These are phyloP conservation scores for Pocillopora grandis DNA, from an alignment of 92 coral and sea anemone species.

Conservation along the genomic window DNA sequence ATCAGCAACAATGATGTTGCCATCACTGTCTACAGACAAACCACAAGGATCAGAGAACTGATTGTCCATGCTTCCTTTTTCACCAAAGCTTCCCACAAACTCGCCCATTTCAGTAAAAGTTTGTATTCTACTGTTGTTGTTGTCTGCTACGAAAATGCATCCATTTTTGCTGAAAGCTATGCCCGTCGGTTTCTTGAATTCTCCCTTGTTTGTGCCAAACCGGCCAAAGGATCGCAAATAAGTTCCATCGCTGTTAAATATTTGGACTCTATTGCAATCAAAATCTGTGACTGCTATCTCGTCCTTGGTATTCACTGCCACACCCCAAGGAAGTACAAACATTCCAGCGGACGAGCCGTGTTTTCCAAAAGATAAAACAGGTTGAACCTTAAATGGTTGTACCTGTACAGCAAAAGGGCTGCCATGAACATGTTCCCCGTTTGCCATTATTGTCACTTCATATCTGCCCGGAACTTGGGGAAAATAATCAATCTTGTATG, in stretches of 20 bases:
- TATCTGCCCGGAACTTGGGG: too few relatives aligned
- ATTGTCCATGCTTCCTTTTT: neutral
- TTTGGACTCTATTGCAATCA: neutral
- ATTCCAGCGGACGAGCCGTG: neutral
- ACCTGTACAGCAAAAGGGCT: too few relatives aligned
- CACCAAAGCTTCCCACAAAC: too few relatives aligned
- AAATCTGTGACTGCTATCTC: neutral
- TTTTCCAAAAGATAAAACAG: neutral
- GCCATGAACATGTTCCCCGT: too few relatives aligned
- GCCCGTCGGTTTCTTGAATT: neutral
- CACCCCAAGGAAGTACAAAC: neutral
- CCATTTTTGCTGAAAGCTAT: neutral
- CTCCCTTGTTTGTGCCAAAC: neutral
- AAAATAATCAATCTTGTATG: too few relatives aligned
- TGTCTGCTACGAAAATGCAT: neutral
- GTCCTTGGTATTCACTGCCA: neutral
- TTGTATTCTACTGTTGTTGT: neutral
- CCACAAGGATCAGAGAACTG: neutral
- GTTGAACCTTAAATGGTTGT: neutral
- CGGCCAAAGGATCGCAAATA: neutral
- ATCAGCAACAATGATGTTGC: too few relatives aligned
- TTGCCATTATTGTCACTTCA: too few relatives aligned
- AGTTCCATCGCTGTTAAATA: neutral
- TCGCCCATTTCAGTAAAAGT: neutral
- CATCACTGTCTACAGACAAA: too few relatives aligned